Percentiles rank a stretch among this genome's conserved stretches.
These are phyloP conservation scores for Oreochromis niloticus DNA, from an alignment of 2,113 vertebrate species.

Conservation along the genomic window DNA sequence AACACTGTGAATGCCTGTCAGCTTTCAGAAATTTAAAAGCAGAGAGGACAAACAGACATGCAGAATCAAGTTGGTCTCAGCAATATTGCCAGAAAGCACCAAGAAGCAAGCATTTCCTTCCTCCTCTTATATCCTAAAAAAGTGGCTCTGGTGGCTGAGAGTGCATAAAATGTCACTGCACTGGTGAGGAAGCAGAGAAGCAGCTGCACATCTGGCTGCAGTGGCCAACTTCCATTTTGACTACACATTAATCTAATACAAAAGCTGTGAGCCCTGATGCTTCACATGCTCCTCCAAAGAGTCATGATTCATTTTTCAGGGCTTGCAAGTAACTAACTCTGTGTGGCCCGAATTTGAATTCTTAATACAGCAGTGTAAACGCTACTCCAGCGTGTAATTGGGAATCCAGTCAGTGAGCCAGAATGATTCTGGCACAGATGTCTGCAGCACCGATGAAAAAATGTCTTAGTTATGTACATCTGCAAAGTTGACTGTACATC, in stretches of 20 bases:
- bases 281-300: slow-evolving; percentile 18
- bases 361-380: slow-evolving; percentile 43
- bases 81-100: background rate
- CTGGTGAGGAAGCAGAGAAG: background rate
- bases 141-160: background rate
- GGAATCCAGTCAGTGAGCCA: slow-evolving; percentile 47
- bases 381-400: slow-evolving; percentile 72
- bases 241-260: slow-evolving; percentile 21
- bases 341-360: slow-evolving; percentile 47
- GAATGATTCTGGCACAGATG: slow-evolving; percentile 60
- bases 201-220: slow-evolving; percentile 33
- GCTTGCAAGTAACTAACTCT: slow-evolving; percentile 20
- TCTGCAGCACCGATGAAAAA: slow-evolving; percentile 13
- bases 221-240: slow-evolving; percentile 38
- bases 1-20: slow-evolving; percentile 11
- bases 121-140: background rate
- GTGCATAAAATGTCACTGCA: background rate
- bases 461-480: background rate
- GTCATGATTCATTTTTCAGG: slow-evolving; percentile 54
- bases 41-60: background rate
- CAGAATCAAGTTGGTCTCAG: slow-evolving; percentile 5
- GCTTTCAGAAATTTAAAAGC: background rate
- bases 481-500: background rate
- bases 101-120: background rate
- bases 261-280: slow-evolving; percentile 17